A percentile compares a stretch with the other conserved stretches of the same genome.
Conservation (phyloP, 1,140 invertebrate species). For the Penaeus vannamei region DNA sequence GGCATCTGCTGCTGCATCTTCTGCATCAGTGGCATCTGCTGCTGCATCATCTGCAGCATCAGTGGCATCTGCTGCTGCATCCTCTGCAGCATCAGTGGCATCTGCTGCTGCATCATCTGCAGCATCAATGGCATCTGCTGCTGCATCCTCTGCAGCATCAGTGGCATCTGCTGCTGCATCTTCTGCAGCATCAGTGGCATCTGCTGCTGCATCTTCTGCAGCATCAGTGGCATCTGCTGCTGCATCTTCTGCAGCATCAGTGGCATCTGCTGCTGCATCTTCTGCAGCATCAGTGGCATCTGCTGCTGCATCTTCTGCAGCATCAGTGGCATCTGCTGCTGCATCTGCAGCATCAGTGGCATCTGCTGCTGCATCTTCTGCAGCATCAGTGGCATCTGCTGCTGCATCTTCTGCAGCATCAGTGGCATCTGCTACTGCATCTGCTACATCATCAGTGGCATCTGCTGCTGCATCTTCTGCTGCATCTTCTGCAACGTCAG, state of each 20-base stretch:
- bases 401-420: slow-evolving; percentile 19
- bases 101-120: not conserved
- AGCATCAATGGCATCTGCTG: not conserved
- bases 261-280: not conserved
- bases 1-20: no score
- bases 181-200: not conserved
- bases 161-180: not conserved
- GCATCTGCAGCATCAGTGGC: not conserved
- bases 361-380: not conserved
- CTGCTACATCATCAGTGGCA: not conserved
- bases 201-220: not conserved
- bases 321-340: not conserved
- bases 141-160: slow-evolving; percentile 32
- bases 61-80: slow-evolving; percentile 31
- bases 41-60: slow-evolving; percentile 1
- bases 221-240: not conserved
- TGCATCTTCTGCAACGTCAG: no score
- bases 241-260: slow-evolving; percentile 27
- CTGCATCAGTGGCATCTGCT: no score
- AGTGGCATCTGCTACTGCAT: slow-evolving; percentile 1
- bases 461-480: not conserved
- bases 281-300: not conserved
- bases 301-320: not conserved
- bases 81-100: not conserved
- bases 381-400: slow-evolving; percentile 6